Conservation (phyloP, 2,797 vertebrate species). For the Danio aesculapii region DNA sequence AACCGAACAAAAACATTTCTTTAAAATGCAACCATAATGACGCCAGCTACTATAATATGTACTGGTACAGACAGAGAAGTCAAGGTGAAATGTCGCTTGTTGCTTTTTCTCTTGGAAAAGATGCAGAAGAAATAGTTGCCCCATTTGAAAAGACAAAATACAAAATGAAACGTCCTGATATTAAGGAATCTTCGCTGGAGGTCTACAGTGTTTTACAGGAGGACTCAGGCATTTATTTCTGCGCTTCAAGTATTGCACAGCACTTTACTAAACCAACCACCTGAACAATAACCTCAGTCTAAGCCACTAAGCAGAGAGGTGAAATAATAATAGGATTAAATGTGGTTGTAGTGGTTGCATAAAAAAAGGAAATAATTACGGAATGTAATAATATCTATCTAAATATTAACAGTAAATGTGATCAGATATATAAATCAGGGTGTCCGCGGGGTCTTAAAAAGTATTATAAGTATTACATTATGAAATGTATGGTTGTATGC, state of each 20-base stretch:
- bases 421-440: no score
- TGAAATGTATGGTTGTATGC: no score
- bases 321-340: no score
- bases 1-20: not conserved
- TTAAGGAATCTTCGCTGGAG: constrained; percentile 38
- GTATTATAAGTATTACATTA: no score
- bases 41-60: constrained; percentile 52
- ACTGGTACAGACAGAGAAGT: constrained; percentile 69
- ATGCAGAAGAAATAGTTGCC: fast-evolving
- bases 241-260: constrained; percentile 64
- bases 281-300: constrained; percentile 63
- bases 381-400: no score
- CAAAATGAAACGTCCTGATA: constrained; percentile 53
- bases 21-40: constrained; percentile 66
- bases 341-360: no score
- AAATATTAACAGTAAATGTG: no score
- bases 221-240: constrained; percentile 73
- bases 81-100: constrained; percentile 51
- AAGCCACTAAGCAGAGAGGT: not conserved
- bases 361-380: no score
- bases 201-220: constrained; percentile 16
- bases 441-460: no score
- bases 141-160: constrained; percentile 57
- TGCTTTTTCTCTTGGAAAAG: constrained; percentile 42
- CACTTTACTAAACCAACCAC: constrained; percentile 50